Evolutionary conservation across 2,113 vertebrate genomes (phyloP), one percentile per base, ranked within the genome.

Genomic region (Ahaetulla prasina): DNA sequence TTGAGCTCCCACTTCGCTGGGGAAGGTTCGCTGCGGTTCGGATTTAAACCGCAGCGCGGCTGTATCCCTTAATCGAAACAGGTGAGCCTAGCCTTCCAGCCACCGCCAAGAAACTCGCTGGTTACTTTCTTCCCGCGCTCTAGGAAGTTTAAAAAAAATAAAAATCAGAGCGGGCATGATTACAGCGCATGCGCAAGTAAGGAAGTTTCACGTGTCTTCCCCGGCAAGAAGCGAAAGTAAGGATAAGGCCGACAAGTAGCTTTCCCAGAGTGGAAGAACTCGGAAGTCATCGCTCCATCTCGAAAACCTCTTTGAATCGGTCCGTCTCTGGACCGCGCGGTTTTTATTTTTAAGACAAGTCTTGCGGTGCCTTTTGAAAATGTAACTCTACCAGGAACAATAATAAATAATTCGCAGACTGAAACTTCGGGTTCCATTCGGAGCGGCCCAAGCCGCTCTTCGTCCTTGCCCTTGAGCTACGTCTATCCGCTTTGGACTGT

Each of bases 271-370:
- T 53, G 45, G 0, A 43, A 12, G 5, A 8, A 2, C 10, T 3
- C 18, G 10, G 25, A 22, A 4, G 18, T 27, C 18, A 10, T 20
- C 0, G 10, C 49, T 88, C 14, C 12, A 10, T 30, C 14, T 22
- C 14, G 54, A 60, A 22, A 8, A 23, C 30, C 4, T 87, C 49
- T 2, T 53, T 45, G 2, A 43, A 30, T 12, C 25, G 39, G 50
- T 1, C 7, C 43, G 52, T 52, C 9, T 25, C 23, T 14, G 49
- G 2, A 20, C 0, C 27, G 43, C 0, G 2, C 8, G 16, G 18
- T 2, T 52, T 43, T 43, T 4, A 1, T 39, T 43, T 7, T 35
- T 35, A 1, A 3, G 3, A 2, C 0, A 7, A 30, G 2, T 20
- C 47, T 3, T 0, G 8, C 22, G 0, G 16, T 22, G 49, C 3